Evolutionary conservation across 1,140 invertebrate species (phyloP).

Genomic region (Reticulitermes speratus): DNA sequence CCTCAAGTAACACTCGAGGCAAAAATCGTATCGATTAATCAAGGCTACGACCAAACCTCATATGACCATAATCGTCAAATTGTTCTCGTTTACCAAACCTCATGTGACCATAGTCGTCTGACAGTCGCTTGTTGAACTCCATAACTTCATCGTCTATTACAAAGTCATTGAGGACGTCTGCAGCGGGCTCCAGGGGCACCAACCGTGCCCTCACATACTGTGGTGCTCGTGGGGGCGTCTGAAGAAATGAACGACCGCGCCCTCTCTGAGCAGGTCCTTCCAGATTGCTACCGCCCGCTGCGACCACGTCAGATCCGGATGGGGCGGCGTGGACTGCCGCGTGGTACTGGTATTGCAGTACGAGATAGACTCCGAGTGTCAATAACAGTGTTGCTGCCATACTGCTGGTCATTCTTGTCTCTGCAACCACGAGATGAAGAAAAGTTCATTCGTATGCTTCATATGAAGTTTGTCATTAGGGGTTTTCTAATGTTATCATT

Average conservation of each 20-base stretch:
- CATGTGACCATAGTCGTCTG: constrained; percentile 65
- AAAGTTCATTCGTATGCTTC: too few species aligned
- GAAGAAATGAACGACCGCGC: not conserved
- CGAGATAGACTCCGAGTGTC: not conserved
- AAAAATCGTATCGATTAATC: not conserved
- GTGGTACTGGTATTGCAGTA: constrained; percentile 13
- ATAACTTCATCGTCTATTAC: constrained; percentile 55
- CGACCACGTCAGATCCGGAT: not conserved
- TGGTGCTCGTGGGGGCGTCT: not conserved
- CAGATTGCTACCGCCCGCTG: not conserved
- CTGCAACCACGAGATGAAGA: not conserved
- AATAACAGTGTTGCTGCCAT: not conserved
- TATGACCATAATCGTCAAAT: constrained; percentile 52
- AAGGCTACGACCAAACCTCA: constrained; percentile 59
- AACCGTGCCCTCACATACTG: not conserved
- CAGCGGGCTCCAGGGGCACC: not conserved
- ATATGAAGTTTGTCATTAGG: too few species aligned
- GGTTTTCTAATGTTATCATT: too few species aligned
- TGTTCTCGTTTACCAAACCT: constrained; percentile 57
- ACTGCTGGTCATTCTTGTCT: constrained; percentile 10
- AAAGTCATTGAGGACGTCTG: constrained; percentile 42
- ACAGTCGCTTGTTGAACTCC: constrained; percentile 54
- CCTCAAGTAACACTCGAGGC: not conserved
- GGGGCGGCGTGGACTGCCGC: not conserved
- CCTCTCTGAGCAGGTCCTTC: not conserved